Conservation (phyloP, 2,888 invertebrate genomes). For the Phyto melanocephala region DNA sequence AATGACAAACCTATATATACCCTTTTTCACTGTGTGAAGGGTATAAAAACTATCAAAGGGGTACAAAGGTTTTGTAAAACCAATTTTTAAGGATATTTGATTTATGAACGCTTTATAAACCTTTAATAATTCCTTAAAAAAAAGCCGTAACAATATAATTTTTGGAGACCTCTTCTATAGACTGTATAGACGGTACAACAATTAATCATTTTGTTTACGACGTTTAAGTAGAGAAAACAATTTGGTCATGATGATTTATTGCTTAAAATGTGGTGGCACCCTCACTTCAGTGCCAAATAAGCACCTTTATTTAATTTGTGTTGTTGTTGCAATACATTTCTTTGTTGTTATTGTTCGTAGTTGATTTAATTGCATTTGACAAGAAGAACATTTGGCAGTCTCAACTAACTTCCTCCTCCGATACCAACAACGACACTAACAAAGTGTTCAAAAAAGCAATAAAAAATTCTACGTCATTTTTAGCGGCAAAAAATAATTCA, state of each 20-base stretch:
- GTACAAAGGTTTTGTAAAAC: no score
- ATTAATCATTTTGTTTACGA: conserved; percentile 48
- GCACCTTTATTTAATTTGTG: conserved; percentile 54
- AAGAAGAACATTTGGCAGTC: conserved; percentile 42
- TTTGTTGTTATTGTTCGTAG: background rate
- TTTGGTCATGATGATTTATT: conserved; percentile 57
- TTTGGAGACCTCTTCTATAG: background rate
- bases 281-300: conserved; percentile 53
- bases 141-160: background rate
- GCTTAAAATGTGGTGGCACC: conserved; percentile 23
- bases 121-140: no score
- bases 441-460: conserved; percentile 2
- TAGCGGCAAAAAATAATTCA: background rate
- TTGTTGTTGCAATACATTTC: background rate
- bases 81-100: no score
- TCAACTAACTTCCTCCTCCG: conserved; percentile 44
- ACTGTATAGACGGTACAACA: background rate
- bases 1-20: no score
- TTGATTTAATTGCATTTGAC: background rate
- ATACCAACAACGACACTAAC: conserved; percentile 5
- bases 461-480: conserved; percentile 51
- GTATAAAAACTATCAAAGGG: no score
- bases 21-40: no score
- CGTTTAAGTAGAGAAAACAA: conserved; percentile 20
- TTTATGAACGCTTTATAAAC: no score